These are phyloP conservation scores for Hypsibius dujardini DNA, from an alignment of 1,140 invertebrate genomes.

Conservation along the genomic window DNA sequence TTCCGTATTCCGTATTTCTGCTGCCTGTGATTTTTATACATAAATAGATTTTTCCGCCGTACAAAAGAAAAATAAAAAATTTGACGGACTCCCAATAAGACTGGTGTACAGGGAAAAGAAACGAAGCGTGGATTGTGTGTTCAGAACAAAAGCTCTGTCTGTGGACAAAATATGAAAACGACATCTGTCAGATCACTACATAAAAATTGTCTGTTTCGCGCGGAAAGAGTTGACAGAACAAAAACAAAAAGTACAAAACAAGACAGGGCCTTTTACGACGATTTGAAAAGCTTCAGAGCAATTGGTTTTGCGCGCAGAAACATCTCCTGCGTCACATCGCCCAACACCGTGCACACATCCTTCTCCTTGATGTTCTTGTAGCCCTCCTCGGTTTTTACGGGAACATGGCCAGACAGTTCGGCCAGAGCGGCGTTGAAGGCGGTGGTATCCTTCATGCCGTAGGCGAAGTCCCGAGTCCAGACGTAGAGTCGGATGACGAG, in stretches of 20 bases:
- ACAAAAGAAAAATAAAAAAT: too few relatives aligned
- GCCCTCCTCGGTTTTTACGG: slow-evolving; percentile 41
- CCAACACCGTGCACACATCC: slow-evolving; percentile 19
- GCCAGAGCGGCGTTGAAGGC: slow-evolving; percentile 44
- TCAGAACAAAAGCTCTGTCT: too few relatives aligned
- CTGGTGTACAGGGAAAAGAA: too few relatives aligned
- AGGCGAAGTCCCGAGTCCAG: slow-evolving; percentile 41
- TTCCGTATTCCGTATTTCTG: too few relatives aligned
- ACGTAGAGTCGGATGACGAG: slow-evolving; percentile 41
- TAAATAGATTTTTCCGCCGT: too few relatives aligned
- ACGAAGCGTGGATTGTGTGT: too few relatives aligned
- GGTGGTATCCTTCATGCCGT: slow-evolving; percentile 38
- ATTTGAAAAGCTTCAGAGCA: not conserved
- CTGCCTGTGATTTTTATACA: too few relatives aligned
- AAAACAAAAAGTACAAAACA: not conserved
- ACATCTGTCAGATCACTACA: too few relatives aligned
- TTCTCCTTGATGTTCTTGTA: slow-evolving; percentile 33
- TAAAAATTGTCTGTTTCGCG: too few relatives aligned
- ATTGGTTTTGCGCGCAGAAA: slow-evolving; percentile 5
- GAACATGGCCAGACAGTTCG: slow-evolving; percentile 49
- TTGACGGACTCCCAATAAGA: too few relatives aligned
- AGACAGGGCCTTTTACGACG: not conserved
- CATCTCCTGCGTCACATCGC: not conserved
- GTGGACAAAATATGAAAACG: too few relatives aligned
- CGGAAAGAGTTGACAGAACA: too few relatives aligned